Base-by-base conservation (phyloP, 2,888 invertebrate species). In the Punctoribates punctum region DNA sequence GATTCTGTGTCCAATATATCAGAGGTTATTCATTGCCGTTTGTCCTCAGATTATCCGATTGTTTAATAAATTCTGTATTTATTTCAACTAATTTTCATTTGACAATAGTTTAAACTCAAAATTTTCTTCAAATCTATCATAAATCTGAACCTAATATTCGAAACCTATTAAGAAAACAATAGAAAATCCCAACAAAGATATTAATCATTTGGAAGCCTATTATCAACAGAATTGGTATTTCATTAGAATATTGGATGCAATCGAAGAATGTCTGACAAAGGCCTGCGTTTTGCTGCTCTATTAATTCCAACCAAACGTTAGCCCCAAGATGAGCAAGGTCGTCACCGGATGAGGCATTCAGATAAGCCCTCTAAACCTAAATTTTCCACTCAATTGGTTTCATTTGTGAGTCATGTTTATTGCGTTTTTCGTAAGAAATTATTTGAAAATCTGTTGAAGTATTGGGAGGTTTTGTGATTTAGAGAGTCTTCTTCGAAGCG, bases 251-350 rank as follows among this genome's bases (percentile, higher is more conserved):
- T 34, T 38, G 15, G 13, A n/a, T 51, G 51, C 51, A 15, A 65
- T 65, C 65, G 15, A 15, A 29, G n/a, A 70, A 70, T 70, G 70
- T 70, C 70, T 70, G 9, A 42, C 25, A 20, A 67, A 23, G 46
- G n/a, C 23, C 23, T 70, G 34, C 34, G 46, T 70, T 70, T 70
- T 70, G 46, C 70, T 70, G 70, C 70, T 70, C 70, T 46, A 70
- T 1, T 70, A 70, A 46, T 46, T 70, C 13, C 20, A 70, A 46
- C 70, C 34, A 34, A 4, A 65, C 4, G 6, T 65, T 65, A 34
- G 5, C 51, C 15, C 51, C 5, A 34, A 8, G 34, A 34, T 34
- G 34, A 34, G 34, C 34, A 34, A 34, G 34, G 34, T 34, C 34
- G 34, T 34, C 34, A 34, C 34, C n/a, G n/a, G 34, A 6, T 6